Evolutionary conservation across 2,888 invertebrate species (phyloP), one percentile per base, ranked within the genome.

Genomic region (Eilema caniola): DNA sequence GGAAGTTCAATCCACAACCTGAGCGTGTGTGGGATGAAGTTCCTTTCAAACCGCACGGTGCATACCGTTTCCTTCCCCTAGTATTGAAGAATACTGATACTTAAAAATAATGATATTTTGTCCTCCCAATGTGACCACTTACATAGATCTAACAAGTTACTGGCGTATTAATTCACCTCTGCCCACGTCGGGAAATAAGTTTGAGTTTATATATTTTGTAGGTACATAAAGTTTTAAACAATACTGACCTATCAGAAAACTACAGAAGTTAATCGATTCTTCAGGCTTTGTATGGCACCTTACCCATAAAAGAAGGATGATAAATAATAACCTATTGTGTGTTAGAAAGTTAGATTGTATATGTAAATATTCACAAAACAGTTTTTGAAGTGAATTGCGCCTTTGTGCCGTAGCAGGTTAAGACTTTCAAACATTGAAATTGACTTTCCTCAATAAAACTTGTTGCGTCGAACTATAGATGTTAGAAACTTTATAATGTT

Each of bases 291-390:
- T 41, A 23, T 47, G 20, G n/a, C n/a, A n/a, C n/a, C n/a, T 47
- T 63, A 62, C 47, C 16, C 12, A 28, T 23, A 31, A 16, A 64
- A 23, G 7, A 64, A 60, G 14, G n/a, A 63, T 24, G n/a, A 57
- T 3, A 56, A 64, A 23, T 65, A 53, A 60, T 67, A 65, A 73
- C 73, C 67, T 62, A 70, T 67, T 63, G 69, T 62, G 63, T 71
- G 74, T 67, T 56, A 63, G 75, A 86, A 93, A 93, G 87, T 93
- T 93, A 89, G 83, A 92, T 93, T 92, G 89, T 88, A 83, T 90
- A 92, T 90, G 89, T 88, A 90, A 93, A 93, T 91, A 85, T 86
- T 84, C 84, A 82, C 76, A 79, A 82, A 88, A 86, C 86, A 83
- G 84, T 84, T 89, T 86, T 70, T 81, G 69, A 88, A 89, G 83